Evolutionary conservation across 37 sponge, comb jelly and placozoan genomes (phyloP), one percentile per base, ranked within the genome.

Genomic region (Crambe crambe): DNA sequence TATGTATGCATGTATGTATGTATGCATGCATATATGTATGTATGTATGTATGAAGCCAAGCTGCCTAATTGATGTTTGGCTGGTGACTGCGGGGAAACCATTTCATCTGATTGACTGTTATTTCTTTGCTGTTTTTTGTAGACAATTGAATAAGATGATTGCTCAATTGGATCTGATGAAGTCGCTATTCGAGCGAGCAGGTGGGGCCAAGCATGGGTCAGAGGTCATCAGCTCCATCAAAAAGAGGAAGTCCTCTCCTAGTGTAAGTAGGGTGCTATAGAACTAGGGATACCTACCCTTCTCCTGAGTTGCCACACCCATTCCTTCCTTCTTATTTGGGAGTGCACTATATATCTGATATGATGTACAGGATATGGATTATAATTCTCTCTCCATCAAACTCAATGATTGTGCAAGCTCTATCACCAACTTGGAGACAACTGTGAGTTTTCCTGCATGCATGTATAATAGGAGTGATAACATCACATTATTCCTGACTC

Each of bases 161-260:
- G 38, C 56, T 2, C 59, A 85, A 27, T 56, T 88, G 2, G 86
- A 88, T 30, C 57, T 84, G 17, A 47, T 92, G 32, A 85, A 92
- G 75, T 41, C 73, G 15, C 68, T 92, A 30, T 85, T 92, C 73
- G 93, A 88, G 41, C 62, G 74, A 37, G 93, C 90, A 5, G 82
- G 85, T 37, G 93, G 89, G 1, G 89, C 85, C 54, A 92, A 87
- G 56, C 70, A 70, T 31, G 68, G 65, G 2, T 70, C 61, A 61
- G 56, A 58, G 0, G 32, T 40, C 21, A 12, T 39, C 37, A 27
- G 36, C 82, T 6, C 27, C 23, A 5, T 74, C 30, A 78, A 65
- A 66, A 37, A 10, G 27, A 64, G 67, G 26, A 35, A 54, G 31
- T 66, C 66, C 10, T 47, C 51, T 47, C 10, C 51, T 12, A 47